Percentiles rank a stretch among this genome's conserved stretches.
phyloP scores from a whole-genome alignment of 2,888 invertebrate species.

The Ormyrus thymus region DNA sequence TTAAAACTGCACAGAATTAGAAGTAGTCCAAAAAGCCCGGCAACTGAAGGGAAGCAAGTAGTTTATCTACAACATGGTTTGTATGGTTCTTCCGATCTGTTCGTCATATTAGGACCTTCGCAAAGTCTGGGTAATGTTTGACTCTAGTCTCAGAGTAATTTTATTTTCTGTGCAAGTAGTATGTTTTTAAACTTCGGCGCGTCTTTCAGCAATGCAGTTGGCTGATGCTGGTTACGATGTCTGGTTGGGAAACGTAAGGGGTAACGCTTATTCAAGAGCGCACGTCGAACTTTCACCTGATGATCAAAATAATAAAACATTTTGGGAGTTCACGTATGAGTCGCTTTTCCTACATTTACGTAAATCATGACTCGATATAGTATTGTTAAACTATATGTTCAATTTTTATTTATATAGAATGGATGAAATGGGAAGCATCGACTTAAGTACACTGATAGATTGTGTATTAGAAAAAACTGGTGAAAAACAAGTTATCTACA shows the following conservation, averaged over 20 bases:
- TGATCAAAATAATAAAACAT: not conserved
- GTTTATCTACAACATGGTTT: constrained; percentile 18
- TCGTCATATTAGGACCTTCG: not conserved
- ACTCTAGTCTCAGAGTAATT: no score
- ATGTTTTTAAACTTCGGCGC: no score
- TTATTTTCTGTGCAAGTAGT: no score
- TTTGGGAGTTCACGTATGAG: constrained; percentile 29
- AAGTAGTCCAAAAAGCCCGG: not conserved
- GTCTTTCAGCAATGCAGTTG: not conserved
- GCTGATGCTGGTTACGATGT: constrained; percentile 28
- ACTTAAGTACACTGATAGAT: constrained; percentile 5
- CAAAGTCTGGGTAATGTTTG: not conserved
- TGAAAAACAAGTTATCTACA: constrained; percentile 75
- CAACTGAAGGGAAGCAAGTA: constrained; percentile 6
- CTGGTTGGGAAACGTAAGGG: constrained; percentile 27
- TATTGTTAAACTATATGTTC: not conserved
- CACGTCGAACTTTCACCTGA: not conserved
- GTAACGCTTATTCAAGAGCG: constrained; percentile 12
- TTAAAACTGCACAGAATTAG: constrained; percentile 23
- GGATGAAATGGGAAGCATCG: constrained; percentile 6
- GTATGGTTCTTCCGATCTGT: not conserved
- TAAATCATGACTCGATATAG: not conserved
- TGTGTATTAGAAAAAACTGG: not conserved
- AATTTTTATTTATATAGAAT: no score
- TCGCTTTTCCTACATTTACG: not conserved